phyloP scores from a whole-genome alignment of 2,113 vertebrate species.

The Cisticola juncidis region DNA sequence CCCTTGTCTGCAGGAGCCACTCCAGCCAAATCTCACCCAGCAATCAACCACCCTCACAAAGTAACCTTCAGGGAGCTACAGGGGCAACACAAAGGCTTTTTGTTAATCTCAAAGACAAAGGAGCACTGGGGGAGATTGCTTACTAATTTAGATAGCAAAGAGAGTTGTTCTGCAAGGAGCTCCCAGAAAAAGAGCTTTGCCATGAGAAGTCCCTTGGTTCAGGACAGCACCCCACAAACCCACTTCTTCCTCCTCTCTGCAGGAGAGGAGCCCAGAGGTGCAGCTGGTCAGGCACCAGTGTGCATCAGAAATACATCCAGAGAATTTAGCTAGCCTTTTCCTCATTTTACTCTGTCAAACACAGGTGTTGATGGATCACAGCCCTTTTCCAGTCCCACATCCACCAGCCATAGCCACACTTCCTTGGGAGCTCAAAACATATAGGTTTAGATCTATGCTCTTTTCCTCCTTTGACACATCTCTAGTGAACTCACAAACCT shows the following conservation, averaged over 20 bases:
- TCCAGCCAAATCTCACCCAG: slow-evolving; percentile 78
- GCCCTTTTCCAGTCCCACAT: neutral
- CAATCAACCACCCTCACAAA: slow-evolving; percentile 70
- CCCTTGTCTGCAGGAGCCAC: slow-evolving; percentile 74
- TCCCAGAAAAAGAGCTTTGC: neutral
- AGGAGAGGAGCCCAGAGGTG: neutral
- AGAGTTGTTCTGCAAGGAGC: neutral
- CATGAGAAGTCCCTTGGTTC: neutral
- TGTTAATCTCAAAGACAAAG: slow-evolving; percentile 48
- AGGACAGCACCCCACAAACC: neutral
- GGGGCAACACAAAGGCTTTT: slow-evolving; percentile 70
- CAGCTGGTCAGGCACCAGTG: neutral
- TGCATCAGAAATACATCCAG: neutral
- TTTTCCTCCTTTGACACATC: neutral
- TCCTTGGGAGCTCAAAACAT: neutral
- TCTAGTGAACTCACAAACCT: neutral
- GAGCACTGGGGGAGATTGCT: neutral
- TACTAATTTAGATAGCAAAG: neutral
- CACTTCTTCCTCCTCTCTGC: neutral
- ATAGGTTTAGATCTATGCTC: neutral
- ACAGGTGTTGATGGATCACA: neutral
- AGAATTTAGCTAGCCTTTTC: neutral
- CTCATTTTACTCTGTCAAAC: neutral
- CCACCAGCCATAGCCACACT: neutral
- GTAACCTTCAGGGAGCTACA: slow-evolving; percentile 68